Conservation (phyloP, 2,888 invertebrate genomes). For the Habrosyne pyritoides region DNA sequence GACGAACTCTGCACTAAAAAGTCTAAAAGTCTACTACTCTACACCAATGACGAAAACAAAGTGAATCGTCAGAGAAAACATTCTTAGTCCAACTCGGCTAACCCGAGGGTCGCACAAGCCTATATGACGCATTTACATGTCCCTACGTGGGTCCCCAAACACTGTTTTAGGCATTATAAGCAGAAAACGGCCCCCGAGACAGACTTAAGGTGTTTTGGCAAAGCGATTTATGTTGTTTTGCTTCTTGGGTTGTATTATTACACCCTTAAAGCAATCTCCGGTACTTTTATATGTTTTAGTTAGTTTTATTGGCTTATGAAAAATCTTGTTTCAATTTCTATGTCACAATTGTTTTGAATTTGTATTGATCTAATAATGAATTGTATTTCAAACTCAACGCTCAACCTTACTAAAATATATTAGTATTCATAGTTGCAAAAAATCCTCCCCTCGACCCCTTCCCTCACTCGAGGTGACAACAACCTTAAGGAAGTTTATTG, state of each 20-base stretch:
- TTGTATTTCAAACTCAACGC: no score
- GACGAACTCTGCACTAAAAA: no score
- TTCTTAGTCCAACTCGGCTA: conserved; percentile 2
- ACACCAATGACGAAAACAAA: neutral
- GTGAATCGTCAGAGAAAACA: neutral
- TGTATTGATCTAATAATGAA: no score
- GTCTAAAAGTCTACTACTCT: no score
- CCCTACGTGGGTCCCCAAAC: conserved; percentile 25
- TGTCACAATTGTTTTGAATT: no score
- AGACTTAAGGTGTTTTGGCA: conserved; percentile 37
- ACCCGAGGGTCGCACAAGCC: conserved; percentile 12
- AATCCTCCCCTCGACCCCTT: no score
- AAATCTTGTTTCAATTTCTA: no score
- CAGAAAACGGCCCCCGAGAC: conserved; percentile 21
- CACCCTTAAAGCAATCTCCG: neutral
- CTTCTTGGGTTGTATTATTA: conserved; percentile 16
- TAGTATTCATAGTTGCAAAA: no score
- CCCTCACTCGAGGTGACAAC: no score
- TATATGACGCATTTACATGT: conserved; percentile 29
- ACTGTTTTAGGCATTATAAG: conserved; percentile 35
- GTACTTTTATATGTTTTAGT: conserved; percentile 18
- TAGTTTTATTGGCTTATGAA: conserved; percentile 13
- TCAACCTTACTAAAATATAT: neutral
- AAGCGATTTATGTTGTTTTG: conserved; percentile 40
- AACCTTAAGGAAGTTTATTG: no score